These are phyloP conservation scores for Melanostoma mellinum DNA, from an alignment of 2,888 invertebrate species.

Conservation along the genomic window DNA sequence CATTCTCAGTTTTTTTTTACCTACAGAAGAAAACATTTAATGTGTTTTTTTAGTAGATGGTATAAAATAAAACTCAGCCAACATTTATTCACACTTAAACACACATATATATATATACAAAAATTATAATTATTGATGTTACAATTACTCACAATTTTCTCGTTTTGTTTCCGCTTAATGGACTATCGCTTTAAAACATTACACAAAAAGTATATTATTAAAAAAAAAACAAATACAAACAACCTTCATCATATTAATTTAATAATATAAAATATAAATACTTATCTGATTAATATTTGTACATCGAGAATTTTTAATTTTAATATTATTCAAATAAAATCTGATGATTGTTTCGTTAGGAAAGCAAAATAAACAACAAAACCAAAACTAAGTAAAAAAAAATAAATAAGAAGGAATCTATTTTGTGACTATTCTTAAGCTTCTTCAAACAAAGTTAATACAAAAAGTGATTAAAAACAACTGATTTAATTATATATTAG, in stretches of 20 bases:
- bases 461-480: constrained; percentile 25
- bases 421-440: constrained; percentile 63
- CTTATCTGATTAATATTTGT: constrained; percentile 51
- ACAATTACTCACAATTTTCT: constrained; percentile 21
- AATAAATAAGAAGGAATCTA: constrained; percentile 29
- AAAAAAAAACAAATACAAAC: constrained; percentile 3
- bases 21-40: constrained; percentile 18
- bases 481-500: constrained; percentile 34
- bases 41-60: constrained; percentile 30
- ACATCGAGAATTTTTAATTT: constrained; percentile 67
- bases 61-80: constrained; percentile 30
- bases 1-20: constrained; percentile 30
- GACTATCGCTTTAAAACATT: constrained; percentile 42
- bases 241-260: constrained; percentile 1
- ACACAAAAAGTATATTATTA: constrained; percentile 22
- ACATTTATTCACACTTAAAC: background rate
- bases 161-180: constrained; percentile 48
- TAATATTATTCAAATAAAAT: constrained; percentile 23
- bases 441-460: constrained; percentile 41
- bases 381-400: constrained; percentile 9
- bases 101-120: constrained; percentile 12
- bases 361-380: constrained; percentile 3
- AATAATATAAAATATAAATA: constrained; percentile 2
- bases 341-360: constrained; percentile 38
- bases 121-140: constrained; percentile 17